These are phyloP conservation scores for Nesoenas mayeri DNA, from an alignment of 2,113 vertebrate species.

Conservation along the genomic window DNA sequence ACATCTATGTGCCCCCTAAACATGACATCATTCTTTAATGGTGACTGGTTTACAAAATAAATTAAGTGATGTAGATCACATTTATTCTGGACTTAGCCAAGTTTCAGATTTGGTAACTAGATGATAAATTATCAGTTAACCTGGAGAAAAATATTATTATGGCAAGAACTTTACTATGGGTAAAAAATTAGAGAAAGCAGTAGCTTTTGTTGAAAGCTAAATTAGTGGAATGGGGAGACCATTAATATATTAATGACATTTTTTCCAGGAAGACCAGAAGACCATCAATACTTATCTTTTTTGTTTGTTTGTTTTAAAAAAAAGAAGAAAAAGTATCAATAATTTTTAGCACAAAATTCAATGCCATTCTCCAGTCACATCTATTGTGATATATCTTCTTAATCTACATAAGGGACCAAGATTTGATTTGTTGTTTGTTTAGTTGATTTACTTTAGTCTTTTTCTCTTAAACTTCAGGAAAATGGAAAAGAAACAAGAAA, in stretches of 20 bases:
- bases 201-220: slow-evolving; percentile 36
- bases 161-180: background rate
- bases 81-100: background rate
- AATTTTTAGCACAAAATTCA: background rate
- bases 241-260: slow-evolving; percentile 36
- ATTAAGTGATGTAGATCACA: background rate
- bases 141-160: background rate
- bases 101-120: background rate
- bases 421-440: background rate
- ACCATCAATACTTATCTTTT: background rate
- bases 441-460: background rate
- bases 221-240: background rate
- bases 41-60: background rate
- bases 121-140: background rate
- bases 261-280: slow-evolving; percentile 27
- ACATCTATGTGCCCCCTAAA: no score
- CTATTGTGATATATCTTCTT: background rate
- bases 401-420: background rate
- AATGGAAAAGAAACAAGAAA: background rate
- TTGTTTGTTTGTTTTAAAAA: no score
- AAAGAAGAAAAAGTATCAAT: background rate
- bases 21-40: background rate
- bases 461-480: background rate
- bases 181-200: background rate
- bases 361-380: background rate